Conservation (phyloP, 2,888 invertebrate species). For the Limnephilus lunatus region DNA sequence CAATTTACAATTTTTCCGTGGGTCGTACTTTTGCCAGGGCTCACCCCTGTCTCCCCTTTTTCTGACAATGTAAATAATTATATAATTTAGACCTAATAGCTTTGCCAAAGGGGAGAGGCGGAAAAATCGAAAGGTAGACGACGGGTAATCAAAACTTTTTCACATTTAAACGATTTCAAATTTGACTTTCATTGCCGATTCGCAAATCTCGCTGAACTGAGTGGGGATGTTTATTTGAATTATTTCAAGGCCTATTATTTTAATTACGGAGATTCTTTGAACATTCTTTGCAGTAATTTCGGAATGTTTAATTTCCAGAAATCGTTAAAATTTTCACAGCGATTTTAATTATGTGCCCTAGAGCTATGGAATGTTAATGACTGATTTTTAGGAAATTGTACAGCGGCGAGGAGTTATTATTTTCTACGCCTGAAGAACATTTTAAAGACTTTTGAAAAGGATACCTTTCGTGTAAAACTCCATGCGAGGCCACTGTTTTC, state of each 20-base stretch:
- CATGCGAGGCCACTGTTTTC: no score
- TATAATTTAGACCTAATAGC: conserved; percentile 63
- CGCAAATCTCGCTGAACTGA: background rate
- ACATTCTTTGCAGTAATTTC: conserved; percentile 2
- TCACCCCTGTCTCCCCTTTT: conserved; percentile 29
- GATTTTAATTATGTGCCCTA: conserved; percentile 14
- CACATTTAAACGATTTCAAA: conserved; percentile 59
- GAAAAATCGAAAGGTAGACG: conserved; percentile 57
- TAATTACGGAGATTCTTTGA: conserved; percentile 26
- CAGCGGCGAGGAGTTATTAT: background rate
- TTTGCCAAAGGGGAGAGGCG: conserved; percentile 56
- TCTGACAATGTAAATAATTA: conserved; percentile 64
- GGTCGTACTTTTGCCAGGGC: conserved; percentile 47
- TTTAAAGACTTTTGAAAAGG: background rate
- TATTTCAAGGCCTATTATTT: conserved; percentile 25
- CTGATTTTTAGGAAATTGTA: conserved; percentile 9
- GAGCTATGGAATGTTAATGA: conserved; percentile 35
- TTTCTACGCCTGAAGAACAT: background rate
- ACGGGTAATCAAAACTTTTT: conserved; percentile 60
- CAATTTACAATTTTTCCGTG: conserved; percentile 42
- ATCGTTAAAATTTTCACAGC: background rate
- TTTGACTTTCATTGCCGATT: conserved; percentile 59
- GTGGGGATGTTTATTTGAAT: conserved; percentile 5
- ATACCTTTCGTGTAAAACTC: background rate
- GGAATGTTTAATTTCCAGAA: background rate